Evolutionary conservation across 2,797 vertebrate genomes (phyloP).

Genomic region (Chiloscyllium punctatum): DNA sequence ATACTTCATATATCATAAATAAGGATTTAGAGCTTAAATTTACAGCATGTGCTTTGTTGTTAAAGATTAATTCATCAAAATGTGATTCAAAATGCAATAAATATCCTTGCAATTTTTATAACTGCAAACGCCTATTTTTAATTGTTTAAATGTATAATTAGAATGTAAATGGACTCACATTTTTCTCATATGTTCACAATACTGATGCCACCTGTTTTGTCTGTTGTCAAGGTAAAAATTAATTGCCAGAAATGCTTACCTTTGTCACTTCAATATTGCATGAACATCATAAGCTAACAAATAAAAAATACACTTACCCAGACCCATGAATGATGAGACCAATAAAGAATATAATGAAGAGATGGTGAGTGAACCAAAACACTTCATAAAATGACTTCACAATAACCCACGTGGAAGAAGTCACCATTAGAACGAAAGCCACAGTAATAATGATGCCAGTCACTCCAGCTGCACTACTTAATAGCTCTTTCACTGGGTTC

Average conservation of each 20-base stretch:
- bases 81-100: background rate
- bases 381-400: constrained; percentile 62
- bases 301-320: constrained; percentile 56
- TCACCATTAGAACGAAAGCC: constrained; percentile 61
- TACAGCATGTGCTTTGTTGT: background rate
- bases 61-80: background rate
- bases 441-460: constrained; percentile 63
- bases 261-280: background rate
- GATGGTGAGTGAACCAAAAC: constrained; percentile 67
- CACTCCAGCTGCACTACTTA: constrained; percentile 57
- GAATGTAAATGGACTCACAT: background rate
- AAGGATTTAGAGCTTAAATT: background rate
- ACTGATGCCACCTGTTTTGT: background rate
- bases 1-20: background rate
- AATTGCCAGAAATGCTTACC: background rate
- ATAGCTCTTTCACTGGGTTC: constrained; percentile 51
- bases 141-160: background rate
- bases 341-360: constrained; percentile 60
- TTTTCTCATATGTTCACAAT: background rate
- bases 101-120: background rate
- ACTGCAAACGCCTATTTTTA: background rate
- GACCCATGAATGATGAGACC: constrained; percentile 62
- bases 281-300: background rate
- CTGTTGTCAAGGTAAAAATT: background rate
- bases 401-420: constrained; percentile 63